phyloP scores from a whole-genome alignment of 2,888 invertebrate species.

The Pseudoips prasinana region DNA sequence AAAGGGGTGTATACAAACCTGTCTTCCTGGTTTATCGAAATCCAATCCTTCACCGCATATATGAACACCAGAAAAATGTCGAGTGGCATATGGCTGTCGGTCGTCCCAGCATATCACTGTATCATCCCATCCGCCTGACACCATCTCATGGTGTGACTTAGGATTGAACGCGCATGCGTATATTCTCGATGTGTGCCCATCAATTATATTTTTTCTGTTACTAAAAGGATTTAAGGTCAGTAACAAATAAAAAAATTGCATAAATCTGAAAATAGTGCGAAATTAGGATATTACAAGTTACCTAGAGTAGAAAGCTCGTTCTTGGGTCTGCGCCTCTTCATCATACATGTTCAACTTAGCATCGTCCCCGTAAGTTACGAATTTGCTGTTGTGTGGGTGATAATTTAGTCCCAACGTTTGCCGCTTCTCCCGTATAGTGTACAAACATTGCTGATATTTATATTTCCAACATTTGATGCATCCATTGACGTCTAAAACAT shows the following conservation, averaged over 20 bases:
- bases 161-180: conserved; percentile 86
- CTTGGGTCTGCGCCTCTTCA: conserved; percentile 85
- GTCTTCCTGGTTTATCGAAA: conserved; percentile 83
- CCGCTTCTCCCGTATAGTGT: conserved; percentile 84
- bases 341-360: conserved; percentile 85
- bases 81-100: conserved; percentile 82
- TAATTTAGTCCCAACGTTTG: conserved; percentile 84
- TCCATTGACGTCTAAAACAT: conserved; percentile 84
- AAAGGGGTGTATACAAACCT: too few species aligned
- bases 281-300: conserved; percentile 35
- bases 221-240: conserved; percentile 45
- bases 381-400: conserved; percentile 79
- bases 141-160: conserved; percentile 83
- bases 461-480: conserved; percentile 87
- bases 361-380: conserved; percentile 84
- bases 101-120: conserved; percentile 86
- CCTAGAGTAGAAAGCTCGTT: conserved; percentile 83
- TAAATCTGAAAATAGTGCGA: too few species aligned
- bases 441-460: conserved; percentile 83
- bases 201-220: conserved; percentile 47
- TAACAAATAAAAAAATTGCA: neutral
- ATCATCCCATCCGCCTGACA: conserved; percentile 87
- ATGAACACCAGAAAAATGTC: conserved; percentile 82
- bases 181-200: conserved; percentile 85
- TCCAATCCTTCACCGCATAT: conserved; percentile 86